A percentile compares a stretch with the other conserved stretches of the same genome.
Conservation (phyloP, 2,797 vertebrate genomes). For the Fratercula arctica region DNA sequence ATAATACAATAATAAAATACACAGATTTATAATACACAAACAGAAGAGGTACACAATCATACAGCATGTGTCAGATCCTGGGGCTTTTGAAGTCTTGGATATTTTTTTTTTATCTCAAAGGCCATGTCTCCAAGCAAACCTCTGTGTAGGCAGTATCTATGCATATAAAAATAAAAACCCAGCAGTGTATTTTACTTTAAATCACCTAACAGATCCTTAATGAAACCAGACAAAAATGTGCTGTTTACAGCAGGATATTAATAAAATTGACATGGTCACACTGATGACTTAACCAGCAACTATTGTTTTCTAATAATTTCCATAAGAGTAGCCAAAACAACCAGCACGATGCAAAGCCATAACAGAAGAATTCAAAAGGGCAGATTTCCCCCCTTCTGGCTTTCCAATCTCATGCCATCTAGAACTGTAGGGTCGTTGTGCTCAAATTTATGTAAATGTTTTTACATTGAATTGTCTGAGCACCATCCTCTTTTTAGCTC, state of each 20-base stretch:
- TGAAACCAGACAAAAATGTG: neutral
- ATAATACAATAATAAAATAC: neutral
- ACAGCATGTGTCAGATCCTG: neutral
- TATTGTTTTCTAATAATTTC: neutral
- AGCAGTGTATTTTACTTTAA: neutral
- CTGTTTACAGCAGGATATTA: neutral
- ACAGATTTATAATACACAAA: neutral
- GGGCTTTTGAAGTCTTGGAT: neutral
- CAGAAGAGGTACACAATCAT: neutral
- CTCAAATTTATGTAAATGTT: neutral
- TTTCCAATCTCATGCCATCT: neutral
- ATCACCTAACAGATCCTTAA: neutral
- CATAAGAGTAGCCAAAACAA: neutral
- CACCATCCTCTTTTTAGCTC: neutral
- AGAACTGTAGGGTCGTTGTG: neutral
- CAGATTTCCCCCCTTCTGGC: neutral
- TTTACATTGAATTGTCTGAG: neutral
- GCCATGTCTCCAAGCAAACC: neutral
- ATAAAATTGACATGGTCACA: neutral
- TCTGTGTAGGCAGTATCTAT: neutral
- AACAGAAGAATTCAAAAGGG: neutral
- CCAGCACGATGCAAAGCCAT: neutral
- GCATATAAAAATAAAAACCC: neutral
- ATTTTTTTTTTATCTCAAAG: neutral
- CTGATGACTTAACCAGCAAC: neutral